Conservation (phyloP, 2,113 vertebrate genomes). For the Micromys minutus region DNA sequence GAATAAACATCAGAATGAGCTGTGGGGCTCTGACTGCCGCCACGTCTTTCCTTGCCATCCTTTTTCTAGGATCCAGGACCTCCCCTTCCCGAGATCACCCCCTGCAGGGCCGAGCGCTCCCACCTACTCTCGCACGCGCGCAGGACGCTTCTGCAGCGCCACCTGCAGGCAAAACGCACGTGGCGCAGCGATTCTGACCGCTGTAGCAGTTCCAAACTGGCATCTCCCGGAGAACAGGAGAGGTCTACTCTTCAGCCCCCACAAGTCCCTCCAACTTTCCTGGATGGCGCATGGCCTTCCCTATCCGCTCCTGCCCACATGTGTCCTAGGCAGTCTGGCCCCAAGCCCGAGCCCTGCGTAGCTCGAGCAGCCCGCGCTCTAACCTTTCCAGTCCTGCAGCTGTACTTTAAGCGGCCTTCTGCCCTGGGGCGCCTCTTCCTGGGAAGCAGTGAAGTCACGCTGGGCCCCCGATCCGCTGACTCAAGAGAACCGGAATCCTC, state of each 20-base stretch:
- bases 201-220: background rate
- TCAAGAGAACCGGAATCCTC: conserved; percentile 69
- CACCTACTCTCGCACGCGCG: background rate
- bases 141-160: conserved; percentile 61
- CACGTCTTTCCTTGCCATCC: background rate
- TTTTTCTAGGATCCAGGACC: background rate
- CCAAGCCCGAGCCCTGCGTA: background rate
- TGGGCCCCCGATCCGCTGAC: conserved; percentile 65
- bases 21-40: background rate
- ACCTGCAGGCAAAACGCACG: conserved; percentile 46
- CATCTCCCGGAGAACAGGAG: background rate
- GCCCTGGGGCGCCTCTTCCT: conserved; percentile 63
- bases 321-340: background rate
- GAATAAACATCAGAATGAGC: background rate
- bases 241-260: background rate
- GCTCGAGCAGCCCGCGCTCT: background rate
- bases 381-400: conserved; percentile 40
- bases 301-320: too few species aligned
- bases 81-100: background rate
- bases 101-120: background rate
- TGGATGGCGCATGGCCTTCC: background rate
- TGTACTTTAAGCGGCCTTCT: conserved; percentile 42
- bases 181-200: background rate
- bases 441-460: conserved; percentile 71
- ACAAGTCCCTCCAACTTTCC: background rate